A percentile compares a stretch with the other conserved stretches of the same genome.
These are phyloP conservation scores for Uria aalge DNA, from an alignment of 2,113 vertebrate genomes.

Conservation along the genomic window DNA sequence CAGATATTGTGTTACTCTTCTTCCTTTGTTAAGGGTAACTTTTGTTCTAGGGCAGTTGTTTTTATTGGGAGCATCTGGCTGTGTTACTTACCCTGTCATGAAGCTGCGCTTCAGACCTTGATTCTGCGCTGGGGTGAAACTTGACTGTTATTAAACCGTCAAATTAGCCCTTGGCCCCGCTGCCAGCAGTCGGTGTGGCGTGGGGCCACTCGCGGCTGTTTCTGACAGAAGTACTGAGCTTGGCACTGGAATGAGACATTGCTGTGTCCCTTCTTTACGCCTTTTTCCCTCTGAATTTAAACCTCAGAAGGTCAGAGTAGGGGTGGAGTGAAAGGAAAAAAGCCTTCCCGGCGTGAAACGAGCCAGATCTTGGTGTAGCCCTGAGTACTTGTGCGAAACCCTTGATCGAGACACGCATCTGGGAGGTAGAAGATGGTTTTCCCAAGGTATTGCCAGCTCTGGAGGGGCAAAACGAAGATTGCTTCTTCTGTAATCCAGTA, in stretches of 20 bases:
- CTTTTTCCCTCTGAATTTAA: background rate
- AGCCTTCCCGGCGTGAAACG: accelerated
- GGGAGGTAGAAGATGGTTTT: background rate
- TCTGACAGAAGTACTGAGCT: background rate
- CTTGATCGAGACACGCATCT: accelerated
- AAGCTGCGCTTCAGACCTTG: background rate
- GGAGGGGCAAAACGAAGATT: background rate
- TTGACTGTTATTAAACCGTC: accelerated
- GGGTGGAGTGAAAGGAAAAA: background rate
- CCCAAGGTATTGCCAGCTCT: background rate
- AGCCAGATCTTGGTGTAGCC: background rate
- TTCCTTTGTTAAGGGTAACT: background rate
- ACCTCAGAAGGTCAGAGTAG: background rate
- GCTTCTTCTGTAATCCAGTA: background rate
- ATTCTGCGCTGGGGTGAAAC: background rate
- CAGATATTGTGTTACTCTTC: background rate
- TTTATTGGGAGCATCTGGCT: background rate
- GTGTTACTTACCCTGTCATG: too few relatives aligned
- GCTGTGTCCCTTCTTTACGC: background rate
- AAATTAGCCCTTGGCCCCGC: background rate
- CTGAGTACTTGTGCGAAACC: accelerated
- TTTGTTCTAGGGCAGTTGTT: background rate
- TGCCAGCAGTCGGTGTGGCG: background rate
- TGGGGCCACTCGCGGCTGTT: accelerated
- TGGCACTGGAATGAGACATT: background rate